Evolutionary conservation across 2,113 vertebrate genomes (phyloP), one percentile per base, ranked within the genome.

Genomic region (Nipponia nippon): DNA sequence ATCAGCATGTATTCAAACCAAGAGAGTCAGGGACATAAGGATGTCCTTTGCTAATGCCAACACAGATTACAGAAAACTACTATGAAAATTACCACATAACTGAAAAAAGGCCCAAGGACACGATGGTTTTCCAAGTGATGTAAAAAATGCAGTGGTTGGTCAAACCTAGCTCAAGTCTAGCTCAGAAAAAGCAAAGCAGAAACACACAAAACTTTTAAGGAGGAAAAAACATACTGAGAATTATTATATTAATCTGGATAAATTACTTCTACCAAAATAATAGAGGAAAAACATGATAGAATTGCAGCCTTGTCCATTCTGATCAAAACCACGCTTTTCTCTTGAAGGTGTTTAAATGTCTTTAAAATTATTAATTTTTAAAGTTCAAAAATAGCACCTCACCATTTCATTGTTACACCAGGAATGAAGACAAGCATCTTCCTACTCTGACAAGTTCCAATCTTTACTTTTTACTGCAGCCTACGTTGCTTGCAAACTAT

Each of bases 21-120:
- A 50, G 59, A 66, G 13, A 90, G 34, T 53, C 87, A 84, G 93
- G 81, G 95, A 89, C 87, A 76, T n/a, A 3, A 71, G 83, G 65
- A 58, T 75, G 42, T 70, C 86, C 73, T 94, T 83, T 90, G 66
- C 58, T 88, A 96, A 73, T 84, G 89, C 87, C 88, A 94, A 85
- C 67, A 95, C 30, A 73, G 83, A 92, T 90, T 78, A 94, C 38
- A 78, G 83, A 92, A 93, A 93, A 91, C 38, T 22, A 20, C 59
- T 4, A 15, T 3, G 30, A 90, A 96, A 90, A 83, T 67, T 46
- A 70, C n/a, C 70, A 66, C 21, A 2, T 3, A 61, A 66, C 50
- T 73, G 42, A 50, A 44, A 81, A 79, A 83, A 56, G 34, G 52
- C 63, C 69, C 73, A 85, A 96, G 93, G 81, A 95, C 79, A 95